Evolutionary conservation across 2,113 vertebrate species (phyloP), one percentile per base, ranked within the genome.

Genomic region (Hemichromis elongatus): DNA sequence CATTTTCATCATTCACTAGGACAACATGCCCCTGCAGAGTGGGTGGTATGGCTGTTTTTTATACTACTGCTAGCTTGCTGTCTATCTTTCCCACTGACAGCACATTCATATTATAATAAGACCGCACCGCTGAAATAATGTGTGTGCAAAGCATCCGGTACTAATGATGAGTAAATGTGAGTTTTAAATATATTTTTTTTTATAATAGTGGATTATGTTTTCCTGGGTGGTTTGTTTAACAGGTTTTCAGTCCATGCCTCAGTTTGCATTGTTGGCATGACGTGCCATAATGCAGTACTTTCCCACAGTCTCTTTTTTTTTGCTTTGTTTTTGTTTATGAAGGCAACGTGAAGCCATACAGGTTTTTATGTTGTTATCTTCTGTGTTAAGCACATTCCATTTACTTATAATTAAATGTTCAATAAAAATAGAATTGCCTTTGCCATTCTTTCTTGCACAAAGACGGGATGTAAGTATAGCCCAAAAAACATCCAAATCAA

Each of bases 1-100:
- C 45, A 47, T 42, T 82, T 86, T 61, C n/a, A 84, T 86, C 73
- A 89, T 86, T 86, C 73, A 77, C 6, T 45, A 80, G 13, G 45
- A 56, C 55, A 40, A 37, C 81, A 77, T n/a, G 63, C 77, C 81
- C 28, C 79, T 77, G 30, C 21, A 79, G 81, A 68, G 55, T 35
- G 21, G 14, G 19, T 57, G 40, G 37, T 8, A 12, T 10, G 18
- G 6, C 42, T 37, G 16, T 3, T 50, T 73, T 83, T 53, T 50
- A 24, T 55, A 18, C 24, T 11, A 6, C 66, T 28, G 18, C 47
- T 63, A 18, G 42, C 61, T 24, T 57, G 9, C 26, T 79, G 18
- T 35, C 52, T 54, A n/a, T 19, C 35, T 81, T 26, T 53, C 8
- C 57, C 40, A 63, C 21, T 37, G 47, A 19, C 12, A 50, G 26